These are phyloP conservation scores for Pristionchus exspectatus DNA, from an alignment of 2,888 invertebrate species.

Conservation along the genomic window DNA sequence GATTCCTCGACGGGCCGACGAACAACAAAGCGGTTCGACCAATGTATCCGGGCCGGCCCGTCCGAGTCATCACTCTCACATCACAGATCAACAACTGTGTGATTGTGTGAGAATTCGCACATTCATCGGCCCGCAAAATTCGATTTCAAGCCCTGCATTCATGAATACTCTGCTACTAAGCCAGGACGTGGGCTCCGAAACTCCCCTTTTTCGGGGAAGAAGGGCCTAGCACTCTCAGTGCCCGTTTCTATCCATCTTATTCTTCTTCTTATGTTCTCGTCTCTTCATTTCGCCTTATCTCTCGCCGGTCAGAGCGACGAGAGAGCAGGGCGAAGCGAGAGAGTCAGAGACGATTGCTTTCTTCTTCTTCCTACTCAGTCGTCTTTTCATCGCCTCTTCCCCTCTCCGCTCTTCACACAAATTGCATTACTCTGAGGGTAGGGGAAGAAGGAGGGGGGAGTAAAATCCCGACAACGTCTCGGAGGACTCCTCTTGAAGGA, in stretches of 20 bases:
- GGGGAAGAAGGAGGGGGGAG: conserved; percentile 15
- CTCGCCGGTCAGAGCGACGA: too few relatives aligned
- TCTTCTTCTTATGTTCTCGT: background rate
- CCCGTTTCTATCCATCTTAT: too few relatives aligned
- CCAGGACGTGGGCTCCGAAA: background rate
- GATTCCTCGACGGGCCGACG: background rate
- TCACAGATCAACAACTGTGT: background rate
- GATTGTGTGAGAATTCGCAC: background rate
- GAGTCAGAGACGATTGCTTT: background rate
- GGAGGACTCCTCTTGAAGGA: too few relatives aligned
- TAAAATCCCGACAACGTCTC: conserved; percentile 1
- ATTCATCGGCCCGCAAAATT: background rate
- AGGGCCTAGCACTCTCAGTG: conserved; percentile 4
- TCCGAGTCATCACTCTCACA: background rate
- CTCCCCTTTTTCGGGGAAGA: background rate
- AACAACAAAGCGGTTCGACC: background rate
- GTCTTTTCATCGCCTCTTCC: background rate
- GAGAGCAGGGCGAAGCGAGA: too few relatives aligned
- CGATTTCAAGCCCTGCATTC: background rate
- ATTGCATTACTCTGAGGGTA: conserved; percentile 48
- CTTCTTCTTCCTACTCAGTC: background rate
- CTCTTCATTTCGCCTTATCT: too few relatives aligned
- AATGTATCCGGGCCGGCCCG: background rate
- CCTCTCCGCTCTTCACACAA: conserved; percentile 38
- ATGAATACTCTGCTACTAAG: background rate